Evolutionary conservation across 2,888 invertebrate species (phyloP).

Genomic region (Orthonevra nobilis): DNA sequence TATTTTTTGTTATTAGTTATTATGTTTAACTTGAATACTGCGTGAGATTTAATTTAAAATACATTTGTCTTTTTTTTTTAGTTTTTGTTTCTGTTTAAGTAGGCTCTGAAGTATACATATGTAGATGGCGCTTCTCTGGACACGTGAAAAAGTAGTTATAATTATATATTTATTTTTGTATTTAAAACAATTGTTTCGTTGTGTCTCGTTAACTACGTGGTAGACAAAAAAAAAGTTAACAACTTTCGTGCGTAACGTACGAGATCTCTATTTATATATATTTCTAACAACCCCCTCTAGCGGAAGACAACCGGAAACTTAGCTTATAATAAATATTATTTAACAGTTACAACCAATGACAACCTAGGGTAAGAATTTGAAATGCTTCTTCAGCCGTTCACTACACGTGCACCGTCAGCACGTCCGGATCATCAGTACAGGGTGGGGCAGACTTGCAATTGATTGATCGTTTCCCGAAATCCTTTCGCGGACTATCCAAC

Average conservation of each 20-base stretch:
- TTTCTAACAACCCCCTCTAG: slow-evolving; percentile 47
- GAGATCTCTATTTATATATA: slow-evolving; percentile 56
- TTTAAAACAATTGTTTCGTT: slow-evolving; percentile 3
- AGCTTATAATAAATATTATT: slow-evolving; percentile 65
- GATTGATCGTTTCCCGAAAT: slow-evolving; percentile 88
- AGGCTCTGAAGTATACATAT: slow-evolving; percentile 60
- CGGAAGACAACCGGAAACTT: slow-evolving; percentile 66
- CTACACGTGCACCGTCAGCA: slow-evolving; percentile 83
- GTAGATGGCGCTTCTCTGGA: slow-evolving; percentile 61
- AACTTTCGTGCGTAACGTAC: slow-evolving; percentile 68
- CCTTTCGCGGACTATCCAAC: slow-evolving; percentile 83
- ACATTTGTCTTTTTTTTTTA: too few species aligned
- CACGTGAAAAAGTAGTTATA: slow-evolving; percentile 11
- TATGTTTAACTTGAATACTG: slow-evolving; percentile 68
- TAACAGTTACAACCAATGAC: slow-evolving; percentile 69
- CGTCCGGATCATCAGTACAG: slow-evolving; percentile 78
- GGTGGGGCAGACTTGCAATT: slow-evolving; percentile 81
- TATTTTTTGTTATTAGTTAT: slow-evolving; percentile 43
- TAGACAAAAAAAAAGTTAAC: slow-evolving; percentile 39
- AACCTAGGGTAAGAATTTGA: slow-evolving; percentile 53
- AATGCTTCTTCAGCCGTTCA: slow-evolving; percentile 6
- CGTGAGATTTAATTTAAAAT: slow-evolving; percentile 62
- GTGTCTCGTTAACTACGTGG: slow-evolving; percentile 72
- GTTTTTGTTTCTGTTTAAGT: too few species aligned
- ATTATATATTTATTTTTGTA: neutral